These are phyloP conservation scores for Eurystomus glaucurus DNA, from an alignment of 2,797 vertebrate species.

Conservation along the genomic window DNA sequence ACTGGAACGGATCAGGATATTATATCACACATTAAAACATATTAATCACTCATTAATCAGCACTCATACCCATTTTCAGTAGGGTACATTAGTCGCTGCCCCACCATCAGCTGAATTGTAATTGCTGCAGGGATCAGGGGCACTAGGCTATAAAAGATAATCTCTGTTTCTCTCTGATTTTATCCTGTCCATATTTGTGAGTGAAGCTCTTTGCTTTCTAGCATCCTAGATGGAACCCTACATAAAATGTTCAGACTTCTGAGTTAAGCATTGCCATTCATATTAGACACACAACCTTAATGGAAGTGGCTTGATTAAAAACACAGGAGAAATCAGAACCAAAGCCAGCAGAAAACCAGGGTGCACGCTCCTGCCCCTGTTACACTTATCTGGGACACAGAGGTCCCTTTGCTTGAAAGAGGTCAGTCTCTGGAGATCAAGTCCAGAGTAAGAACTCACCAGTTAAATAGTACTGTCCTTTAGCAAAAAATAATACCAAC, in stretches of 20 bases:
- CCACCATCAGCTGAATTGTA: background rate
- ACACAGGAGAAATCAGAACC: background rate
- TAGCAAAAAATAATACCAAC: background rate
- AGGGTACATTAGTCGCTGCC: background rate
- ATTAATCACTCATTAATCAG: background rate
- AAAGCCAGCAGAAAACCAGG: background rate
- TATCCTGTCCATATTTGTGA: background rate
- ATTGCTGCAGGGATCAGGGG: background rate
- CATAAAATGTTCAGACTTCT: background rate
- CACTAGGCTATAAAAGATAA: background rate
- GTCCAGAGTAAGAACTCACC: background rate
- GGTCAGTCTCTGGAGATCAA: background rate
- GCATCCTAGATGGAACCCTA: background rate
- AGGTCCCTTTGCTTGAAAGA: background rate
- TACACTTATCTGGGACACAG: fast-evolving
- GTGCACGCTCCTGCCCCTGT: background rate
- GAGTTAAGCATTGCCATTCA: background rate
- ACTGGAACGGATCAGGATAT: fast-evolving
- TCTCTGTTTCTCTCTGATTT: background rate
- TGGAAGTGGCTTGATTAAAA: background rate
- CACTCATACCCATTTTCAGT: background rate
- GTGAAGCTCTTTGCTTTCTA: background rate
- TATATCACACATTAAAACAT: background rate
- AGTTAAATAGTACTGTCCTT: background rate
- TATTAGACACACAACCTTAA: background rate